Percentiles rank a stretch among this genome's conserved stretches.
These are phyloP conservation scores for Tenthredo mesomela DNA, from an alignment of 2,888 invertebrate genomes.

Conservation along the genomic window DNA sequence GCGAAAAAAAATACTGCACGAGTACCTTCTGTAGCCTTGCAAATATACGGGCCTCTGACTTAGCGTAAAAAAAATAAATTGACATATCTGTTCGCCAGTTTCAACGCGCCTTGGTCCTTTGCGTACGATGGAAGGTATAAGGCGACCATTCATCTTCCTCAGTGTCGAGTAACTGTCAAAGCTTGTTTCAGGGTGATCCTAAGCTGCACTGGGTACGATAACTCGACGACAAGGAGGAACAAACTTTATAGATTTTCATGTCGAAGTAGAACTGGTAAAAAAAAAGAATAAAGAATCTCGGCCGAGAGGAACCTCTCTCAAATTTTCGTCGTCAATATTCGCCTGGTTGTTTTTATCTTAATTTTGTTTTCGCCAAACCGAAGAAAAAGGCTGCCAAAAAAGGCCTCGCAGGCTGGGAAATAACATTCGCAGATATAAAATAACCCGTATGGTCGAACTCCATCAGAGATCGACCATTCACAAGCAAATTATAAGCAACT, in stretches of 20 bases:
- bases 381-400: neutral
- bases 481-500: constrained; percentile 4
- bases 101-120: neutral
- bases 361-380: neutral
- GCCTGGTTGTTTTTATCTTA: neutral
- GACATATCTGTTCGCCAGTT: constrained; percentile 29
- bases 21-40: neutral
- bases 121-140: neutral
- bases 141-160: constrained; percentile 27
- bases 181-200: constrained; percentile 22
- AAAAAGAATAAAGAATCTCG: neutral
- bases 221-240: neutral
- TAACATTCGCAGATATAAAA: neutral
- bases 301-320: neutral
- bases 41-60: neutral
- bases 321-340: neutral
- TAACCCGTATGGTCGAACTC: neutral
- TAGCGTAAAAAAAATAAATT: neutral
- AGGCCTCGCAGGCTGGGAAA: neutral
- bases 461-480: constrained; percentile 10
- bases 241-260: constrained; percentile 1
- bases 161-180: constrained; percentile 21
- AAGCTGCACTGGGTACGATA: neutral
- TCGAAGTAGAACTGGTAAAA: neutral
- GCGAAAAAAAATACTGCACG: neutral